These are phyloP conservation scores for Uropetala carovei DNA, from an alignment of 2,888 invertebrate genomes.

Conservation along the genomic window DNA sequence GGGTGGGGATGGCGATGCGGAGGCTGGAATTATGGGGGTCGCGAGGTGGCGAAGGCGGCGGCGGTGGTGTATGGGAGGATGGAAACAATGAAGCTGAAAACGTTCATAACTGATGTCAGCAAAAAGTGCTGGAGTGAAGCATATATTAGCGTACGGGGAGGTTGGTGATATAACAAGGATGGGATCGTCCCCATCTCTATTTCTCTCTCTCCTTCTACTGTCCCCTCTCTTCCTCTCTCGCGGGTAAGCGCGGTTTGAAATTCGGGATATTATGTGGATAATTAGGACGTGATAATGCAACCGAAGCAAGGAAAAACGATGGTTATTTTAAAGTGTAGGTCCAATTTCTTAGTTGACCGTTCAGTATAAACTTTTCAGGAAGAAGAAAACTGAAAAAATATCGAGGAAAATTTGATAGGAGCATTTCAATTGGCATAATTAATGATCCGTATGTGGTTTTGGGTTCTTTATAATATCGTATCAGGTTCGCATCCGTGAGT, in stretches of 20 bases:
- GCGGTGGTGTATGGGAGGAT: background rate
- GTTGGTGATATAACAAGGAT: constrained; percentile 54
- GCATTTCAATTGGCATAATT: too few relatives aligned
- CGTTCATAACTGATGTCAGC: constrained; percentile 57
- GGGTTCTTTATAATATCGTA: too few relatives aligned
- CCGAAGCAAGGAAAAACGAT: background rate
- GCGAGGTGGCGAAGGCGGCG: background rate
- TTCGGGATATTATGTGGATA: constrained; percentile 13
- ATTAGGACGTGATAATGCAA: constrained; percentile 28
- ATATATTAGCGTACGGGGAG: constrained; percentile 50
- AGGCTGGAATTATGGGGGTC: background rate
- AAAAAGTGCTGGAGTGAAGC: constrained; percentile 51
- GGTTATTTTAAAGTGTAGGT: background rate
- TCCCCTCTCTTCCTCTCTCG: background rate
- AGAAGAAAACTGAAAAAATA: too few relatives aligned
- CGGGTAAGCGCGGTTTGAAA: constrained; percentile 2
- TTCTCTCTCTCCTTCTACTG: background rate
- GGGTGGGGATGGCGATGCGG: background rate
- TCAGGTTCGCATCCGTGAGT: too few relatives aligned
- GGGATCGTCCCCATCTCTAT: background rate
- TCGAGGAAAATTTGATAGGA: too few relatives aligned
- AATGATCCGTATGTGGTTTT: too few relatives aligned
- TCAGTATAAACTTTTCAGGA: too few relatives aligned
- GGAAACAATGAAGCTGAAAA: constrained; percentile 58
- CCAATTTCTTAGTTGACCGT: too few relatives aligned